Evolutionary conservation across 1,140 invertebrate genomes (phyloP), one percentile per base, ranked within the genome.

Genomic region (Drosophila novamexicana): DNA sequence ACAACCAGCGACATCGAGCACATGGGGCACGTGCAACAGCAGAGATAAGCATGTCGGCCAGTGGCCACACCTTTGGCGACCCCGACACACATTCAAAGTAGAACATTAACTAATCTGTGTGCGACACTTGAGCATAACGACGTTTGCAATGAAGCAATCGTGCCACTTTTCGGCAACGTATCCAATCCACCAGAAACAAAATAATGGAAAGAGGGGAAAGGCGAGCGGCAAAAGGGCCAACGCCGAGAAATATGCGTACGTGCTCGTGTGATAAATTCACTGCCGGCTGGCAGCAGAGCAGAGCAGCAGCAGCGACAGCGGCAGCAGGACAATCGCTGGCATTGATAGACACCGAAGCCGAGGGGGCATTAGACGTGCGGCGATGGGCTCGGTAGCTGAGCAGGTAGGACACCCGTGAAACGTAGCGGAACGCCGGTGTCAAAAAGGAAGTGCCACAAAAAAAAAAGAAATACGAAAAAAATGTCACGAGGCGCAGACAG

Each of bases 221-320:
- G 47, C 10, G 58, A 10, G 32, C 34, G 47, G 49, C 45, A 62
- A 61, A 69, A 72, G 66, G 81, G 78, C 56, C 78, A 67, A 36
- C 62, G 64, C 7, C 12, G 49, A 37, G 50, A 81, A 82, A 88
- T 83, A 88, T 83, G 83, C 83, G 83, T 88, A 88, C 83, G 83
- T 88, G 83, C 83, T 88, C 83, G 83, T 88, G 83, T 88, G 83
- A 88, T 88, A 88, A 88, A 88, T 88, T 88, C 83, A 89, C 84
- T 88, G 88, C 83, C 83, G 83, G 75, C 83, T 88, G 76, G 71
- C 62, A 86, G 71, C 50, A 18, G 63, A 45, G 77, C 52, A 44
- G 59, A 54, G 75, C 29, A 37, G 59, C 9, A 39, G 53, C 10
- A 34, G 42, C 42, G 42, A 18, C 50, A 45, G 42, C 42, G 14